Percentiles rank a stretch among this genome's conserved stretches.
phyloP scores from a whole-genome alignment of 2,797 vertebrate species.

The Poeciliopsis turneri region DNA sequence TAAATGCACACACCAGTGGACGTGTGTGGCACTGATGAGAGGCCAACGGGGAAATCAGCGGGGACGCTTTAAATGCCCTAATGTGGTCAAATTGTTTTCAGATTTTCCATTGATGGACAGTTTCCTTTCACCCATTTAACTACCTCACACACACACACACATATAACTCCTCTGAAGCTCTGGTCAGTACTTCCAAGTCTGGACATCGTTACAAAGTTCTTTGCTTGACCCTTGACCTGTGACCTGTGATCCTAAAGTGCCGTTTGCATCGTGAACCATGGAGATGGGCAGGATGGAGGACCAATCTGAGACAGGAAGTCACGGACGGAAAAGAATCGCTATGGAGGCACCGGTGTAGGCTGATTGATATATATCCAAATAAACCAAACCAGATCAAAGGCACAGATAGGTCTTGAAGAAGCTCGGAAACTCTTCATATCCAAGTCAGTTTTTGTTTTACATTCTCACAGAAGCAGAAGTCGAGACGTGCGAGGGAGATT shows the following conservation, averaged over 20 bases:
- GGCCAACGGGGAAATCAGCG: constrained; percentile 81
- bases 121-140: constrained; percentile 81
- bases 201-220: constrained; percentile 81
- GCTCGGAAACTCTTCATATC: constrained; percentile 37
- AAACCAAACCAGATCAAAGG: constrained; percentile 77
- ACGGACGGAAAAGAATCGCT: constrained; percentile 60
- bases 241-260: constrained; percentile 81
- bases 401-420: constrained; percentile 58
- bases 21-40: constrained; percentile 65
- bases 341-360: constrained; percentile 36
- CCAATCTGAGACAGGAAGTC: constrained; percentile 80
- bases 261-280: constrained; percentile 77
- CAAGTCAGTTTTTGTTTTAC: constrained; percentile 2
- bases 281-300: constrained; percentile 73
- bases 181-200: constrained; percentile 70
- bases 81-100: constrained; percentile 85
- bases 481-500: constrained; percentile 64
- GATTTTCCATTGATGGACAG: constrained; percentile 80
- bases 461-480: constrained; percentile 55
- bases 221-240: constrained; percentile 75
- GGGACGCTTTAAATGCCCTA: constrained; percentile 77
- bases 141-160: constrained; percentile 57
- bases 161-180: constrained; percentile 23
- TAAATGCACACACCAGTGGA: constrained; percentile 41
- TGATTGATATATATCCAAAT: constrained; percentile 77